Conservation (phyloP, 2,888 invertebrate species). For the Hydropsyche betteni region DNA sequence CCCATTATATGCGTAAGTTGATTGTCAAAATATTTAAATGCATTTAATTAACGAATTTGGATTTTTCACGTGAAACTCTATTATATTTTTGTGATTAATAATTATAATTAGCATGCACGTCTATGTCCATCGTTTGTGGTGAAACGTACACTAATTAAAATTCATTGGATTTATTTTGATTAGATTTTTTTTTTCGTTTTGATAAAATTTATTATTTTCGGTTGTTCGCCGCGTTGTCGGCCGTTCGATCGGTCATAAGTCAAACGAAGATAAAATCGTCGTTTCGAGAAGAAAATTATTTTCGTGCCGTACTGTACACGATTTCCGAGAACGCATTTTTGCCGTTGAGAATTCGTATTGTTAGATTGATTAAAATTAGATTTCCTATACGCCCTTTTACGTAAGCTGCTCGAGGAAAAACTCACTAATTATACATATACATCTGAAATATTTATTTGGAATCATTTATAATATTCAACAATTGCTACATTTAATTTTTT, state of each 20-base stretch:
- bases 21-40: constrained; percentile 23
- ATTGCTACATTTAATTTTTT: too few relatives aligned
- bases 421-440: too few relatives aligned
- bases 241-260: constrained; percentile 27
- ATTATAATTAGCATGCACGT: constrained; percentile 19
- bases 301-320: constrained; percentile 16
- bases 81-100: constrained; percentile 20
- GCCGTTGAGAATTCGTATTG: neutral
- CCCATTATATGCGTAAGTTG: constrained; percentile 30
- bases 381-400: too few relatives aligned
- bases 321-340: constrained; percentile 14
- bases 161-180: constrained; percentile 22
- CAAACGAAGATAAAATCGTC: constrained; percentile 32
- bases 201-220: constrained; percentile 6
- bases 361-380: constrained; percentile 5
- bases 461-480: too few relatives aligned
- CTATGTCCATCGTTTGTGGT: neutral
- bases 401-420: too few relatives aligned
- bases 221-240: neutral
- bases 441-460: too few relatives aligned
- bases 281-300: constrained; percentile 28
- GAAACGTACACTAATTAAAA: constrained; percentile 11
- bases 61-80: constrained; percentile 13
- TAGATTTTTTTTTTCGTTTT: constrained; percentile 4
- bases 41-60: constrained; percentile 46